phyloP scores from a whole-genome alignment of 2,797 vertebrate genomes.

The Gallinago solitaria region DNA sequence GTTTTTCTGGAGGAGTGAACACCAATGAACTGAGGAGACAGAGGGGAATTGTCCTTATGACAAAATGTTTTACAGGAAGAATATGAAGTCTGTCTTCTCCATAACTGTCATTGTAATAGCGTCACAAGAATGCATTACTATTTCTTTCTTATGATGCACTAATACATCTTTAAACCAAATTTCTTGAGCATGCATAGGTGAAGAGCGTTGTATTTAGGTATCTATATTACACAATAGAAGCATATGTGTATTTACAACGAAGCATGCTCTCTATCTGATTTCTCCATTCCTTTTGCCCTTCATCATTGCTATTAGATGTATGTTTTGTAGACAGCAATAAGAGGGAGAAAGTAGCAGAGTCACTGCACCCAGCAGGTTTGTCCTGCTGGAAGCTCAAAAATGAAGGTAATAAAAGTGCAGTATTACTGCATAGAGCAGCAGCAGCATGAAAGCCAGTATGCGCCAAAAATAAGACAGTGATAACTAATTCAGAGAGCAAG shows the following conservation, averaged over 20 bases:
- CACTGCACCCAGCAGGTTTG: neutral
- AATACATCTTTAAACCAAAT: neutral
- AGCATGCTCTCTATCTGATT: neutral
- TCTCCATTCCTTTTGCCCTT: neutral
- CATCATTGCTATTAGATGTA: neutral
- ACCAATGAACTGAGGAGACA: neutral
- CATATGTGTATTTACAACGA: neutral
- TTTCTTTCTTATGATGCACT: neutral
- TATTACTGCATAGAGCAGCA: neutral
- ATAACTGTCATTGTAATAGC: neutral
- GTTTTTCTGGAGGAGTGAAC: neutral
- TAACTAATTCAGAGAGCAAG: neutral
- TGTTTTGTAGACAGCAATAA: neutral
- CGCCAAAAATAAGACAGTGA: neutral
- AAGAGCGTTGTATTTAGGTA: neutral
- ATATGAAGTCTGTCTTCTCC: neutral
- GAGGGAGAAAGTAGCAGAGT: neutral
- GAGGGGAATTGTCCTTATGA: neutral
- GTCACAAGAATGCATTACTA: neutral
- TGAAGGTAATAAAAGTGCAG: neutral
- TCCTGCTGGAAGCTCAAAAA: neutral
- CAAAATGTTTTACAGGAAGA: neutral
- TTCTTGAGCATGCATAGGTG: neutral
- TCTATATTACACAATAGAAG: neutral
- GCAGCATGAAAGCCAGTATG: neutral